These are phyloP conservation scores for Anastrepha obliqua DNA, from an alignment of 1,140 invertebrate species.

Conservation along the genomic window DNA sequence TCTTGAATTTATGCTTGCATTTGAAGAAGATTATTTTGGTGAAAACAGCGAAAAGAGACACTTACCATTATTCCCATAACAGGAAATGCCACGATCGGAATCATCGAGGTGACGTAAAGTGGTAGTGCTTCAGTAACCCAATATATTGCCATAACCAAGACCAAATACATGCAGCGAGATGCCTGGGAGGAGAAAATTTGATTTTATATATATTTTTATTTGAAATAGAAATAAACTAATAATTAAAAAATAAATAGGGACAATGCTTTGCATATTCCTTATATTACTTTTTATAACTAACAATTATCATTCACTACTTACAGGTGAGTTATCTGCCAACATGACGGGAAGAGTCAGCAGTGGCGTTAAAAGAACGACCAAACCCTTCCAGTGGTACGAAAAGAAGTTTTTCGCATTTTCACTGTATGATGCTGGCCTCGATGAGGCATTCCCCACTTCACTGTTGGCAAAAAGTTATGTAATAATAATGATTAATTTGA, in stretches of 20 bases:
- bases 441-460: constrained; percentile 63
- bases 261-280: no score
- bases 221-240: no score
- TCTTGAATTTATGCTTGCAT: no score
- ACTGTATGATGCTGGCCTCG: constrained; percentile 55
- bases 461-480: constrained; percentile 54
- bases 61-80: constrained; percentile 80
- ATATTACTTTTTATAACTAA: neutral
- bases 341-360: constrained; percentile 79
- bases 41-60: neutral
- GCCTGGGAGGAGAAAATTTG: constrained; percentile 73
- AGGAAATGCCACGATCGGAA: constrained; percentile 90
- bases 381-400: constrained; percentile 79
- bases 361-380: constrained; percentile 79
- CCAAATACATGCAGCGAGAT: constrained; percentile 84
- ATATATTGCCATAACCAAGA: constrained; percentile 88
- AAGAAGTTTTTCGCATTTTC: constrained; percentile 62
- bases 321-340: constrained; percentile 76
- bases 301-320: constrained; percentile 63
- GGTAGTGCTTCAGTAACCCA: constrained; percentile 91
- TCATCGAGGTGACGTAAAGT: constrained; percentile 85
- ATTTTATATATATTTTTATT: neutral
- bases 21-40: neutral
- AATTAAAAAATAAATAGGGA: neutral
- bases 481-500: no score